phyloP scores from a whole-genome alignment of 2,797 vertebrate species.

The Anguilla anguilla region DNA sequence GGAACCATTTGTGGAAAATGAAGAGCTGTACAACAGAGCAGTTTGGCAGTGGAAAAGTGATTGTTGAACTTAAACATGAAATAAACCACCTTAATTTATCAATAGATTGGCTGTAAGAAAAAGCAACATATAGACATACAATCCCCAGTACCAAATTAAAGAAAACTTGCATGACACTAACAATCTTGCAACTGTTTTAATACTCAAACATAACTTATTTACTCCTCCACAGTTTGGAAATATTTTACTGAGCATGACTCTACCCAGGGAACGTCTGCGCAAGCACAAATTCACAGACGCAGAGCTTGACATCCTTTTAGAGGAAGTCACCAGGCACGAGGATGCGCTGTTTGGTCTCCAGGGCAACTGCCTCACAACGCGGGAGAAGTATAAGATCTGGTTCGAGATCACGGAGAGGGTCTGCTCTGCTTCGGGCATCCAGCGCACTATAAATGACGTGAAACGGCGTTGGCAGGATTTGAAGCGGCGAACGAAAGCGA shows the following conservation, averaged over 20 bases:
- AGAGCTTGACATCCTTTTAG: conserved; percentile 30
- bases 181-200: background rate
- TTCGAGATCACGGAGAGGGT: conserved; percentile 33
- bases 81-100: background rate
- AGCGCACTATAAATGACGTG: conserved; percentile 33
- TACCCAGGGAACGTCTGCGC: conserved; percentile 26
- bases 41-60: background rate
- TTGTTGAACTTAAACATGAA: background rate
- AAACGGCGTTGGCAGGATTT: conserved; percentile 38
- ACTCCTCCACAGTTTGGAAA: background rate
- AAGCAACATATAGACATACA: background rate
- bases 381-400: conserved; percentile 39
- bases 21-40: background rate
- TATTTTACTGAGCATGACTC: conserved; percentile 18
- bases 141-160: background rate
- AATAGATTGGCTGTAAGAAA: background rate
- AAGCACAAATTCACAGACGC: conserved; percentile 41
- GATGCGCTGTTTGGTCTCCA: conserved; percentile 32
- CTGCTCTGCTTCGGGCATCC: conserved; percentile 25
- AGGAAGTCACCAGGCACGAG: conserved; percentile 35
- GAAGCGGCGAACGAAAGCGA: conserved; percentile 30
- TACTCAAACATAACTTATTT: background rate
- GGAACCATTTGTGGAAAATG: background rate
- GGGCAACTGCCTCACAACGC: conserved; percentile 25
- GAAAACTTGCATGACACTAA: background rate